These are phyloP conservation scores for Acanthosepion esculentum DNA, from an alignment of 2,888 invertebrate genomes.

Conservation along the genomic window DNA sequence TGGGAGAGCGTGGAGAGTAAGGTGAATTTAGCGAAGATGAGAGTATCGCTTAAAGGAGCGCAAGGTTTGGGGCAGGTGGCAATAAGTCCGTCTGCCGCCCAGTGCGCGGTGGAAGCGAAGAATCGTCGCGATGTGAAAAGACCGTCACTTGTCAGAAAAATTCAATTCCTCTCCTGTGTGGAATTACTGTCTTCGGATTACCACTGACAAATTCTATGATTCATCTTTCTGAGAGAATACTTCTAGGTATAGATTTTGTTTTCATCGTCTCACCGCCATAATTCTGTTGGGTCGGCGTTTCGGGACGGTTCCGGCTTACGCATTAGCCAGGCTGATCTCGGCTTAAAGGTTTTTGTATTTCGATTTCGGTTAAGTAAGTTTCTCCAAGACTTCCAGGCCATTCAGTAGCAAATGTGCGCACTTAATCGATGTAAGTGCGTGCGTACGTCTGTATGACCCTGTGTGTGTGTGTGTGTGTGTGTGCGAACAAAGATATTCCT, in stretches of 20 bases:
- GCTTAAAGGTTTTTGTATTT: not conserved
- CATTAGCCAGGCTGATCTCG: constrained; percentile 33
- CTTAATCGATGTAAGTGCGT: not conserved
- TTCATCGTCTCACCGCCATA: not conserved
- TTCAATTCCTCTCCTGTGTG: not conserved
- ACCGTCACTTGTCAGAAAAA: constrained; percentile 2
- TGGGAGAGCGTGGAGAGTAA: not conserved
- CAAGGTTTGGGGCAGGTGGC: not conserved
- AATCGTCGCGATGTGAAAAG: not conserved
- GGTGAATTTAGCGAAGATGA: not conserved
- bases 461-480: too few species aligned
- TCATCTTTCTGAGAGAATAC: not conserved
- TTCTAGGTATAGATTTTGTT: not conserved
- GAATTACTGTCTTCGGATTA: not conserved
- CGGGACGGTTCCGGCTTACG: not conserved
- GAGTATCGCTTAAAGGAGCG: not conserved
- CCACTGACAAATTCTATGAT: not conserved
- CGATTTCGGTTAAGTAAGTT: not conserved
- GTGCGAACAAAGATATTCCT: too few species aligned
- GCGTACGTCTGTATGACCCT: not conserved
- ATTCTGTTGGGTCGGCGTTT: not conserved
- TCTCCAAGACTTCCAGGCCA: constrained; percentile 2
- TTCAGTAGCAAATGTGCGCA: not conserved
- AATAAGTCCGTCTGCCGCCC: not conserved
- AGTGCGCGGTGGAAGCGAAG: not conserved